phyloP scores from a whole-genome alignment of 2,888 invertebrate genomes.

The Enchytraeus crypticus region DNA sequence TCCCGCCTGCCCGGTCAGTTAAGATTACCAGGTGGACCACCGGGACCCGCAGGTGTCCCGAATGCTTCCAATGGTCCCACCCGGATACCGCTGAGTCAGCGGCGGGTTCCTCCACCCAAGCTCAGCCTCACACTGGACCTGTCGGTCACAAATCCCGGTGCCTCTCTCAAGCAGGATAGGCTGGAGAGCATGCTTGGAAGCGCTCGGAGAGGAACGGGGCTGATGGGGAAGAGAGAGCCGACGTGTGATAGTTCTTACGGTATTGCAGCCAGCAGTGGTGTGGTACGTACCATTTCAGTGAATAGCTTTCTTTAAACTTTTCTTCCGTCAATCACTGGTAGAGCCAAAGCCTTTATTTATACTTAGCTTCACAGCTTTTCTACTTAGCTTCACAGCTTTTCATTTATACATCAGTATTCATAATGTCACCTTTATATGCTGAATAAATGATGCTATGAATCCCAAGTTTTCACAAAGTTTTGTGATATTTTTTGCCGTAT shows the following conservation, averaged over 20 bases:
- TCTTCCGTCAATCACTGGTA: too few relatives aligned
- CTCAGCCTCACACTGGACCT: conserved; percentile 30
- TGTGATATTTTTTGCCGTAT: too few relatives aligned
- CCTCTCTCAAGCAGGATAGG: conserved; percentile 4
- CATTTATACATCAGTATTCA: too few relatives aligned
- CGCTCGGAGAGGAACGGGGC: neutral
- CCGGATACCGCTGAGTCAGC: conserved; percentile 24
- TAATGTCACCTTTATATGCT: too few relatives aligned
- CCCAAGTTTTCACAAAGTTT: too few relatives aligned
- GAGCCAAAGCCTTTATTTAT: too few relatives aligned
- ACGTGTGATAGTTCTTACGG: conserved; percentile 9
- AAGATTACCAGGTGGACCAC: neutral
- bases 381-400: too few relatives aligned
- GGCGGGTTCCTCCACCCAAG: conserved; percentile 25
- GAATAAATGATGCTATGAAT: too few relatives aligned
- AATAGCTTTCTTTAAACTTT: too few relatives aligned
- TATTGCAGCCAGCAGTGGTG: conserved; percentile 23
- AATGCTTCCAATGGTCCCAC: neutral
- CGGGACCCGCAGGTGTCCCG: neutral
- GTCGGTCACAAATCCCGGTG: conserved; percentile 26
- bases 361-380: too few relatives aligned
- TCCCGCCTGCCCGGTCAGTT: neutral
- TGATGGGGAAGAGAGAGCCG: neutral
- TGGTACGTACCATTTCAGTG: conserved; percentile 14
- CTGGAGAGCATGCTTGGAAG: neutral